A percentile compares a stretch with the other conserved stretches of the same genome.
phyloP scores from a whole-genome alignment of 2,113 vertebrate genomes.

The Heterotilapia buettikoferi region DNA sequence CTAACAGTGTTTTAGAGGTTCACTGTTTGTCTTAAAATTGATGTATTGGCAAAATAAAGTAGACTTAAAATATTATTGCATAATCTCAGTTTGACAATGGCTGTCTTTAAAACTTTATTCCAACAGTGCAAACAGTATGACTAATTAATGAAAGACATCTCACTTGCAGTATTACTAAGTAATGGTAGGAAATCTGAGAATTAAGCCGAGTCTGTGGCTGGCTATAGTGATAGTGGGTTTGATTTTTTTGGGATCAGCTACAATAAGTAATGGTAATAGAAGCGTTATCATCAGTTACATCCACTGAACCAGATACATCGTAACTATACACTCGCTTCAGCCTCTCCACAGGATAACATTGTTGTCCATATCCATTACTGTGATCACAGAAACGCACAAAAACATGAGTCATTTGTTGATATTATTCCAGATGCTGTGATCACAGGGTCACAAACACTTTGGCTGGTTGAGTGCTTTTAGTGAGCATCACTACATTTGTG shows the following conservation, averaged over 20 bases:
- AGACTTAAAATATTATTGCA: background rate
- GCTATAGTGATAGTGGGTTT: background rate
- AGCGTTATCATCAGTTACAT: background rate
- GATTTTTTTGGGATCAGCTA: background rate
- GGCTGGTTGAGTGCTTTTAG: background rate
- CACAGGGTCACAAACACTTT: background rate
- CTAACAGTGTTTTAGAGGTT: background rate
- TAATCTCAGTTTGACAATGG: background rate
- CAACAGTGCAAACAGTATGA: background rate
- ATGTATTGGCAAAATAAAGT: background rate
- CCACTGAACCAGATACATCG: background rate
- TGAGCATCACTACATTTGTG: background rate
- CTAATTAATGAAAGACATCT: background rate
- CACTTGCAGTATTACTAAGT: background rate
- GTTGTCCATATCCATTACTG: background rate
- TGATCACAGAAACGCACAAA: background rate
- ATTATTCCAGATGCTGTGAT: background rate
- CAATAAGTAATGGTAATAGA: background rate
- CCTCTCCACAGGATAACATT: background rate
- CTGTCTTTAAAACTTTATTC: background rate
- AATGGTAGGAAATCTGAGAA: background rate
- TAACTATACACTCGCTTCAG: background rate
- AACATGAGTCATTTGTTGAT: background rate
- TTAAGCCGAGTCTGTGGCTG: fast-evolving
- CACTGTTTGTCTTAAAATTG: background rate